These are phyloP conservation scores for Echinometra lucunter DNA, from an alignment of 53 echinoderm and acorn worm species.

Conservation along the genomic window DNA sequence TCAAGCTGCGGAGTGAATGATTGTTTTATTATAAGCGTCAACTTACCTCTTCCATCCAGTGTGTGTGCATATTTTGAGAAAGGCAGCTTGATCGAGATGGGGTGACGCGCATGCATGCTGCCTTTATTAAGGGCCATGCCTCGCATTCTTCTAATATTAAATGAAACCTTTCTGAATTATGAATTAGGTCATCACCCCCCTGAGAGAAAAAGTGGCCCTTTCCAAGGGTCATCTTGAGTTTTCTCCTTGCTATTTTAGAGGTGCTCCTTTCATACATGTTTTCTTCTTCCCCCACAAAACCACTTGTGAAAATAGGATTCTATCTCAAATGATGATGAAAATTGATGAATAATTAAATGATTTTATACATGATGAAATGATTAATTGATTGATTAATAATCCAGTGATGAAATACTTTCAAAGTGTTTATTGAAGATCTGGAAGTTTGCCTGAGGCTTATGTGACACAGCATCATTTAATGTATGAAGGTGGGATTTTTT, in stretches of 20 bases:
- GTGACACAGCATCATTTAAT: too few relatives aligned
- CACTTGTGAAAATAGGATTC: too few relatives aligned
- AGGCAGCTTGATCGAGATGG: background rate
- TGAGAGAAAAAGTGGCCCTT: background rate
- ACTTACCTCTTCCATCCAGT: background rate
- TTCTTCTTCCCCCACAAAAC: background rate
- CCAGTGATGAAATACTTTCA: too few relatives aligned
- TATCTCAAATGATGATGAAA: too few relatives aligned
- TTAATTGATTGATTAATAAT: too few relatives aligned
- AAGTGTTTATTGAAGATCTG: too few relatives aligned
- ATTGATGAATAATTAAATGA: too few relatives aligned
- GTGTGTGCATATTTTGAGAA: slow-evolving; percentile 1
- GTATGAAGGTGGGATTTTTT: too few relatives aligned
- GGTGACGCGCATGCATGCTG: slow-evolving; percentile 9
- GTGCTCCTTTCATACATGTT: background rate
- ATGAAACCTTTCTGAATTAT: slow-evolving; percentile 64
- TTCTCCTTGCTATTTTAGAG: background rate
- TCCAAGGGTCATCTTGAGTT: slow-evolving; percentile 27
- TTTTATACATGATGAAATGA: too few relatives aligned
- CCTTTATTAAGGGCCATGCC: slow-evolving; percentile 22
- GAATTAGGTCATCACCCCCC: slow-evolving; percentile 34
- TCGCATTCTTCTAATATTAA: slow-evolving; percentile 66
- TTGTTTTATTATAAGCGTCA: background rate
- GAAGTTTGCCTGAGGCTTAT: too few relatives aligned
- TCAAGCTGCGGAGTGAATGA: slow-evolving; percentile 2